These are phyloP conservation scores for Paralichthys olivaceus DNA, from an alignment of 2,113 vertebrate species.

Conservation along the genomic window DNA sequence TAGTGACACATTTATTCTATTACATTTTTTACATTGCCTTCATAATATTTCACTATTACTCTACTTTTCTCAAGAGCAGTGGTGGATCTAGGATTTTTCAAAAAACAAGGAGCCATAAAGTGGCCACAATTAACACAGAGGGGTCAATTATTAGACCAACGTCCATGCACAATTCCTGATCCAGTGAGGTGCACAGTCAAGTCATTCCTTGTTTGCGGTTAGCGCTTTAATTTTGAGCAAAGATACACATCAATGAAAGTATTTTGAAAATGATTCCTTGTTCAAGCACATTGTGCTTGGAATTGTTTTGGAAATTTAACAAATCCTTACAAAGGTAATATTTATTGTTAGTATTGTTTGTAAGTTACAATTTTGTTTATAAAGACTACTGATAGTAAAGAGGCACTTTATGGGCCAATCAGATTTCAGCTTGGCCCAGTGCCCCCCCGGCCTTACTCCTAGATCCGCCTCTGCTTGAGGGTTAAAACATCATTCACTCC, in stretches of 20 bases:
- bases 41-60: constrained; percentile 17
- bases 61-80: neutral
- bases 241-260: too few relatives aligned
- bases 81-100: neutral
- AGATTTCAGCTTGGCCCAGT: too few relatives aligned
- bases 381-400: too few relatives aligned
- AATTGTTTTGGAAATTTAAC: too few relatives aligned
- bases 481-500: constrained; percentile 8
- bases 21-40: neutral
- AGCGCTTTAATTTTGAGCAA: too few relatives aligned
- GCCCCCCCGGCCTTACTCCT: neutral
- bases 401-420: too few relatives aligned
- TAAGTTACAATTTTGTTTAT: too few relatives aligned
- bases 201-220: too few relatives aligned
- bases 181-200: neutral
- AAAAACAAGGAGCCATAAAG: neutral
- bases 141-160: neutral
- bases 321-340: too few relatives aligned
- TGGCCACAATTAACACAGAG: neutral
- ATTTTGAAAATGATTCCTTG: too few relatives aligned
- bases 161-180: neutral
- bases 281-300: too few relatives aligned
- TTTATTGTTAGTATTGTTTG: too few relatives aligned
- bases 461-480: neutral
- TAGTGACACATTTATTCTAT: neutral